Evolutionary conservation across 2,113 vertebrate species (phyloP), one percentile per base, ranked within the genome.

Genomic region (Scomber colias): DNA sequence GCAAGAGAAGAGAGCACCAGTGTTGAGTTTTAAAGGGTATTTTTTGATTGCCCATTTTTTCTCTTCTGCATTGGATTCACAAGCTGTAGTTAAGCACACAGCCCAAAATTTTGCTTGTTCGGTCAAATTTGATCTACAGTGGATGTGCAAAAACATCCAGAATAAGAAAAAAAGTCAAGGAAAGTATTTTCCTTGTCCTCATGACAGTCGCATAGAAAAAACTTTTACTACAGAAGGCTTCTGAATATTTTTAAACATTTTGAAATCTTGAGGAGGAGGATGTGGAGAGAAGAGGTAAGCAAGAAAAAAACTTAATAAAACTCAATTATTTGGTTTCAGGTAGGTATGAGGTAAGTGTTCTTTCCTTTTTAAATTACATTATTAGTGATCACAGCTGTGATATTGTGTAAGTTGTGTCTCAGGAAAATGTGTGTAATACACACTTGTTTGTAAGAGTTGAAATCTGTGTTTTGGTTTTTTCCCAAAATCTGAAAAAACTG

Each of bases 331-430:
- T 73, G 69, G 50, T 57, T 60, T 77, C 69, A 79, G 90, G 91
- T 92, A 90, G 16, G 93, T 89, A 2, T 51, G 53, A 88, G 92
- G 92, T 94, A 91, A 90, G 92, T 87, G 11, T 54, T 1, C 13
- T 76, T 59, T 66, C 5, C 2, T 61, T 44, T 16, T 46, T 62
- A 53, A 48, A 49, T 45, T 40, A 30, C 12, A 27, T 35, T 0
- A 71, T 72, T 15, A 2, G 1, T 21, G 6, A 49, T 53, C 27
- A 64, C 16, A 61, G 17, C 44, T 66, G 17, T 78, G 4, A 59
- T 45, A 10, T 48, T 71, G 30, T 79, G 49, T 78, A 24, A n/a
- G 11, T 74, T 71, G 44, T 63, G 31, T 64, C 46, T 31, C 24
- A 31, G 53, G 35, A 16, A 24, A 46, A 71, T 83, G 69, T 77